Conservation (phyloP, 1,140 invertebrate species). For the Thaumatotibia leucotreta region DNA sequence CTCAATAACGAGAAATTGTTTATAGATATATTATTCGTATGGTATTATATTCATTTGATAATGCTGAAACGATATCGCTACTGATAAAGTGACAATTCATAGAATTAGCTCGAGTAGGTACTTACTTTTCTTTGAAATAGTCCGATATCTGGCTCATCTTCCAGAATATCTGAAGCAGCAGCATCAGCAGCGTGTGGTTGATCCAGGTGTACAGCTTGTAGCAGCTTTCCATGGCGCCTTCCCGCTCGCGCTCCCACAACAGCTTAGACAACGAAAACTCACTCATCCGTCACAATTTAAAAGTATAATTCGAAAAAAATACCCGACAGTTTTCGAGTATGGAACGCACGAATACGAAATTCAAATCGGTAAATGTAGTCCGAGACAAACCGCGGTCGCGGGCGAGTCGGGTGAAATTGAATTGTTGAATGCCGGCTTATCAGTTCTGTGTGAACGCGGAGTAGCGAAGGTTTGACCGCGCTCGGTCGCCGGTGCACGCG, state of each 20-base stretch:
- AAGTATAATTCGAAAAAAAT: conserved; percentile 33
- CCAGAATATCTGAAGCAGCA: conserved; percentile 67
- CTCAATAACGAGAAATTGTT: neutral
- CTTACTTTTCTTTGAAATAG: conserved; percentile 67
- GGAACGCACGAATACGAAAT: conserved; percentile 15
- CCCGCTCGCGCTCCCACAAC: conserved; percentile 51
- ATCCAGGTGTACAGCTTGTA: conserved; percentile 69
- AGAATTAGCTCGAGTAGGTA: conserved; percentile 14
- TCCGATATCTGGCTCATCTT: conserved; percentile 70
- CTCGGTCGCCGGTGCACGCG: conserved; percentile 59
- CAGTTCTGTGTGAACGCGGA: conserved; percentile 34
- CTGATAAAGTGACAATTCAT: neutral
- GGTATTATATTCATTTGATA: neutral
- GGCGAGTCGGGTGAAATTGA: conserved; percentile 28
- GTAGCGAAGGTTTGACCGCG: conserved; percentile 44
- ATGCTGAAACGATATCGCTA: neutral
- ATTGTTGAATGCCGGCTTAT: conserved; percentile 54
- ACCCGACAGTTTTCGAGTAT: neutral
- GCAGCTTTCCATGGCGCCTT: conserved; percentile 62
- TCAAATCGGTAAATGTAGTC: conserved; percentile 16
- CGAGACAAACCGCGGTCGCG: conserved; percentile 20
- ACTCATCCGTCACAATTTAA: conserved; percentile 61
- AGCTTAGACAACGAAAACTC: conserved; percentile 51
- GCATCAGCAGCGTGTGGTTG: conserved; percentile 64
- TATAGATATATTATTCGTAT: neutral